Conservation (phyloP, 1,140 invertebrate genomes). For the Steinernema khuongi region DNA sequence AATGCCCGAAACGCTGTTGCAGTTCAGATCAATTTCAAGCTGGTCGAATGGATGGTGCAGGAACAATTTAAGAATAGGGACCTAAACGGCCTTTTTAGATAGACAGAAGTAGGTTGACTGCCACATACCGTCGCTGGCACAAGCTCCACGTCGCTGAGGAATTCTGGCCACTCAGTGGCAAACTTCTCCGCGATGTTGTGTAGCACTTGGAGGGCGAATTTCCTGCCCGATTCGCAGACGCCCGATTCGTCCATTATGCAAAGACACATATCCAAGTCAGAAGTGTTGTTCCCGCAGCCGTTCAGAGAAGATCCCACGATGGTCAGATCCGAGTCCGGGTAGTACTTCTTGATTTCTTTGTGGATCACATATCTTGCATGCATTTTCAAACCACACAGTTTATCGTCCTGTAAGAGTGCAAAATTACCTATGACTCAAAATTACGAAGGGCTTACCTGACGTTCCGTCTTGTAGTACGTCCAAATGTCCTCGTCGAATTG, state of each 20-base stretch:
- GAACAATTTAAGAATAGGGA: slow-evolving; percentile 64
- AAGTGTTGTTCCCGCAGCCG: slow-evolving; percentile 81
- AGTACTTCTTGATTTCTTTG: neutral
- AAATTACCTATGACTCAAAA: neutral
- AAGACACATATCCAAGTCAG: slow-evolving; percentile 90
- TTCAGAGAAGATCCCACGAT: slow-evolving; percentile 86
- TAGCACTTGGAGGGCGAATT: slow-evolving; percentile 61
- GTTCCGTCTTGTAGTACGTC: neutral
- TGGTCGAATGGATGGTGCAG: slow-evolving; percentile 16
- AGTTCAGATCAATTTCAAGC: slow-evolving; percentile 20
- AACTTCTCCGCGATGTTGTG: slow-evolving; percentile 62
- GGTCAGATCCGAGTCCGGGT: neutral
- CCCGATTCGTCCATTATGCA: slow-evolving; percentile 64
- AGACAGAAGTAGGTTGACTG: neutral
- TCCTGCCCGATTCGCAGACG: neutral
- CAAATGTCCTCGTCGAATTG: neutral
- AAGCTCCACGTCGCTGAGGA: slow-evolving; percentile 2
- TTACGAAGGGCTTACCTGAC: neutral
- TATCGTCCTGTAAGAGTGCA: neutral
- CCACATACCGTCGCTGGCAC: neutral
- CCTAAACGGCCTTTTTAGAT: slow-evolving; percentile 68
- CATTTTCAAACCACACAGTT: neutral
- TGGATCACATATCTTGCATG: neutral
- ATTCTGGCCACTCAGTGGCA: neutral
- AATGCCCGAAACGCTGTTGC: slow-evolving; percentile 76